Percentiles rank a stretch among this genome's conserved stretches.
Conservation (phyloP, 2,888 invertebrate genomes). For the Ganaspis brasiliensis region DNA sequence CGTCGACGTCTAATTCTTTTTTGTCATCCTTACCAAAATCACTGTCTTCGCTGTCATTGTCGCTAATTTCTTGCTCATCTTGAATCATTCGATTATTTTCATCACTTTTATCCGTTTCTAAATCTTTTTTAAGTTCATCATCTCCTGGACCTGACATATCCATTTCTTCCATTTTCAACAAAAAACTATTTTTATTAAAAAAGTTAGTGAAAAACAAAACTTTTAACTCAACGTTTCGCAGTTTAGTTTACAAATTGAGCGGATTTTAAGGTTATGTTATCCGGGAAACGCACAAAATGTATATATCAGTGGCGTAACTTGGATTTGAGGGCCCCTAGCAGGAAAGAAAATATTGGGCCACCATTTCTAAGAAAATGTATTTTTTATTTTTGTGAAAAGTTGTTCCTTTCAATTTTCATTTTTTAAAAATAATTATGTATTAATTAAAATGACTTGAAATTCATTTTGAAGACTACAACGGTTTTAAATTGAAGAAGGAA, state of each 20-base stretch:
- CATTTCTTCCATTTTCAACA: conserved; percentile 60
- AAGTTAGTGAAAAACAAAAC: not conserved
- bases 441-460: too few species aligned
- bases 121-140: conserved; percentile 47
- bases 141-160: conserved; percentile 59
- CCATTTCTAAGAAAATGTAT: too few species aligned
- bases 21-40: conserved; percentile 38
- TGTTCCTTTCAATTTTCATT: too few species aligned
- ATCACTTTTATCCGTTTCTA: not conserved
- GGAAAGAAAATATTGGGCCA: too few species aligned
- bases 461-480: too few species aligned
- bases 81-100: conserved; percentile 44
- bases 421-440: too few species aligned
- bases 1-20: conserved; percentile 44
- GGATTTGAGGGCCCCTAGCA: too few species aligned
- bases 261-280: too few species aligned
- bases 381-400: too few species aligned
- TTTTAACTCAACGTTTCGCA: not conserved
- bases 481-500: too few species aligned
- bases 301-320: too few species aligned
- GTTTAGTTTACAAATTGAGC: not conserved
- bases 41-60: conserved; percentile 46
- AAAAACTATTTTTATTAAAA: not conserved
- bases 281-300: too few species aligned
- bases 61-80: conserved; percentile 31